Conservation (phyloP, 1,140 invertebrate genomes). For the Paracyclopina nana region DNA sequence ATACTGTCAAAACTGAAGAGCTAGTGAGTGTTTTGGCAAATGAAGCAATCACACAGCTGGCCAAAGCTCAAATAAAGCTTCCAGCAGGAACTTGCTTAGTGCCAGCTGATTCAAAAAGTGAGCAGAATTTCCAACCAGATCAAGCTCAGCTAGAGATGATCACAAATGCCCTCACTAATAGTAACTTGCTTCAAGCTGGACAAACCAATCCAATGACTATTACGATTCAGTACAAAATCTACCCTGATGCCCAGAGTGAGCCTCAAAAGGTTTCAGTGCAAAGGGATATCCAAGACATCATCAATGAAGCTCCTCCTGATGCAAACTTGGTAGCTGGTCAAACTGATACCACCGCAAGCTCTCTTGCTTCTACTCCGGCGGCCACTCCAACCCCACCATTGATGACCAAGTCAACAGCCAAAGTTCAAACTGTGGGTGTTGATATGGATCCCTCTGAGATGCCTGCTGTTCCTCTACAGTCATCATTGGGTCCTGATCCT, state of each 20-base stretch:
- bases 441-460: not conserved
- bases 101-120: slow-evolving; percentile 6
- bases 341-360: not conserved
- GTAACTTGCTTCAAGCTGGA: too few species aligned
- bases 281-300: not conserved
- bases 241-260: not conserved
- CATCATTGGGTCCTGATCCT: not conserved
- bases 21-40: slow-evolving; percentile 1
- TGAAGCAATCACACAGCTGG: slow-evolving; percentile 6
- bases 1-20: not conserved
- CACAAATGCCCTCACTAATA: too few species aligned
- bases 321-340: too few species aligned
- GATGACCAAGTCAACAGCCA: not conserved
- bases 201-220: slow-evolving; percentile 9
- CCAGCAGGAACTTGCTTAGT: slow-evolving; percentile 9
- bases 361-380: not conserved
- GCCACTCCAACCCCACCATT: not conserved
- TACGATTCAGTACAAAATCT: slow-evolving; percentile 14
- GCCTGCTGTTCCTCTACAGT: not conserved
- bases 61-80: slow-evolving; percentile 9
- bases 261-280: slow-evolving; percentile 7
- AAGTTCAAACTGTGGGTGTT: not conserved
- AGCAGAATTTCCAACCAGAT: not conserved
- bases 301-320: slow-evolving; percentile 9
- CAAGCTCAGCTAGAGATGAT: not conserved